Percentiles rank a stretch among this genome's conserved stretches.
Conservation (phyloP, 2,113 vertebrate species). For the Xenus cinereus region DNA sequence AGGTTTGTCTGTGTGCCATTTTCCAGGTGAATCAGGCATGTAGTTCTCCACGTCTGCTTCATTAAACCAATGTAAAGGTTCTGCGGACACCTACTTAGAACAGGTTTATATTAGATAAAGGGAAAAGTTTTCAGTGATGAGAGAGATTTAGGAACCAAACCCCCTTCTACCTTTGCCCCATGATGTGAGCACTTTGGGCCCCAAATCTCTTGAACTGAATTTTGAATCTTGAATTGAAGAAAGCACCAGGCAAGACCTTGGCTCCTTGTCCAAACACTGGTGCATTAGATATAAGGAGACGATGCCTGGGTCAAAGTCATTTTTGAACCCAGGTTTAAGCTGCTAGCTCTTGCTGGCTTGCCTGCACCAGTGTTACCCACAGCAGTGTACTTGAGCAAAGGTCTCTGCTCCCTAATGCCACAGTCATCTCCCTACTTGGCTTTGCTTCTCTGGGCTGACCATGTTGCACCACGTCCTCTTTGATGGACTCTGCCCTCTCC, state of each 20-base stretch:
- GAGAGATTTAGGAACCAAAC: not conserved
- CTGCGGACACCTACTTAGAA: not conserved
- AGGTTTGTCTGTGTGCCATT: not conserved
- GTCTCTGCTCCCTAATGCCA: not conserved
- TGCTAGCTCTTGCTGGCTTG: not conserved
- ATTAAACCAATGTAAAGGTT: not conserved
- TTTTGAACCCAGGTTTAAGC: not conserved
- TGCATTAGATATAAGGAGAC: not conserved
- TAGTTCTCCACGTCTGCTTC: not conserved
- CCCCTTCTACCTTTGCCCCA: not conserved
- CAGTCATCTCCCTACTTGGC: not conserved
- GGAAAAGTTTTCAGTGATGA: not conserved
- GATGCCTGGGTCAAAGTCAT: not conserved
- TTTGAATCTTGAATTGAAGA: too few species aligned
- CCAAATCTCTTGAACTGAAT: not conserved
- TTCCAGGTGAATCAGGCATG: not conserved
- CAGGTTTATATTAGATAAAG: not conserved
- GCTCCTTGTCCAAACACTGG: not conserved
- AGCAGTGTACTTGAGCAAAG: accelerated
- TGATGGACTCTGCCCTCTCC: not conserved
- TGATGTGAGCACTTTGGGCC: not conserved
- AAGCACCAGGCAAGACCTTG: accelerated
- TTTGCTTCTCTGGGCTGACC: not conserved
- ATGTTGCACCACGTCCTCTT: accelerated
- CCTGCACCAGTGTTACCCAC: not conserved